Percentiles rank a stretch among this genome's conserved stretches.
Evolutionary conservation across 2,797 vertebrate species (phyloP).

Genomic region (Apogon talboti): DNA sequence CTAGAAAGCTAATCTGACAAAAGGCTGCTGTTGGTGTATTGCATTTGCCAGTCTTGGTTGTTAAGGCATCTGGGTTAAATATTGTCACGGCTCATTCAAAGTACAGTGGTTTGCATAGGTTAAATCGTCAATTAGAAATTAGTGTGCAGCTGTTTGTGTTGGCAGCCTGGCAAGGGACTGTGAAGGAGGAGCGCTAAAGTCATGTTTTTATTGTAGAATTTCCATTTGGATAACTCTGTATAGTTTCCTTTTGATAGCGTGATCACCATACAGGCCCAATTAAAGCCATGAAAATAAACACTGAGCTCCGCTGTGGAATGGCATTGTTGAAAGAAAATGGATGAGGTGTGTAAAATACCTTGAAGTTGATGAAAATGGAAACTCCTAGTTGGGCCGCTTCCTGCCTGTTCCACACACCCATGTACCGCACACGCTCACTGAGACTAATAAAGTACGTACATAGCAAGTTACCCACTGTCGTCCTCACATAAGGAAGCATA

Average conservation of each 20-base stretch:
- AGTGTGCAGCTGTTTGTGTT: constrained; percentile 62
- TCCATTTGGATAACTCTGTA: constrained; percentile 57
- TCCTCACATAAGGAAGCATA: constrained; percentile 23
- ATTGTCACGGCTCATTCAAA: constrained; percentile 59
- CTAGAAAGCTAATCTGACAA: constrained; percentile 27
- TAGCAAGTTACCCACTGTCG: constrained; percentile 28
- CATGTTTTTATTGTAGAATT: constrained; percentile 65
- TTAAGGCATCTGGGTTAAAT: constrained; percentile 38
- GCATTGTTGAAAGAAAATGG: constrained; percentile 67
- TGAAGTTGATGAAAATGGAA: constrained; percentile 77
- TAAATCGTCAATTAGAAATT: constrained; percentile 61
- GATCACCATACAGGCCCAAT: constrained; percentile 59
- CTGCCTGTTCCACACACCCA: constrained; percentile 66
- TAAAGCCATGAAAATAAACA: constrained; percentile 72
- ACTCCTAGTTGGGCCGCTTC: constrained; percentile 69
- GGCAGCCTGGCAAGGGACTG: constrained; percentile 37
- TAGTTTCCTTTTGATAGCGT: constrained; percentile 67
- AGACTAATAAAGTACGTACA: constrained; percentile 56
- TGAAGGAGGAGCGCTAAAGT: constrained; percentile 39
- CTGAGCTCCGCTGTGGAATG: constrained; percentile 20
- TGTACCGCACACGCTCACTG: constrained; percentile 46
- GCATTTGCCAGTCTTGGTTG: constrained; percentile 28
- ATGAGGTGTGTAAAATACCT: constrained; percentile 73
- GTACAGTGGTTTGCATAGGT: constrained; percentile 38
- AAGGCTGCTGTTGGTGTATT: constrained; percentile 24